Evolutionary conservation across 2,797 vertebrate genomes (phyloP).

Genomic region (Loris lydekkerianus): DNA sequence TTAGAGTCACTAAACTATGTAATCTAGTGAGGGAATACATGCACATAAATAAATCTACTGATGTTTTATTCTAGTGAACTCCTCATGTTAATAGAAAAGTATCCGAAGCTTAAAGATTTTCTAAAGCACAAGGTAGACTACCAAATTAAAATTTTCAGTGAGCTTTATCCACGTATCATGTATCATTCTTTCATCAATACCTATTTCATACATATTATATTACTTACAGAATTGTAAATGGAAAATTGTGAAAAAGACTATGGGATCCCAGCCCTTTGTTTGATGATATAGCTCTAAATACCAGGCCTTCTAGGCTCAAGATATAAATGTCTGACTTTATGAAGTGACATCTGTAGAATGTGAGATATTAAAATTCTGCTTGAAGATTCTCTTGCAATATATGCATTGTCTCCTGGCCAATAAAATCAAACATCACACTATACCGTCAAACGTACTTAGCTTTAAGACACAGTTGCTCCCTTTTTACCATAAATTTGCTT

Average conservation of each 20-base stretch:
- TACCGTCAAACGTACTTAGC: constrained; percentile 74
- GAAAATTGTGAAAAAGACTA: background rate
- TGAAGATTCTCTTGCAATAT: constrained; percentile 75
- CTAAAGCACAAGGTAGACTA: constrained; percentile 1
- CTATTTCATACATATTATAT: background rate
- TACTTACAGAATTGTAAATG: constrained; percentile 1
- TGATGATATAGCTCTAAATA: constrained; percentile 65
- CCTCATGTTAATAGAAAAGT: background rate
- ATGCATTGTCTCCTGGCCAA: constrained; percentile 65
- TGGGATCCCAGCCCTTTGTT: background rate
- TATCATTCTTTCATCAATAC: background rate
- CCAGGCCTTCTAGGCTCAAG: constrained; percentile 64
- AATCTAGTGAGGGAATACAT: background rate
- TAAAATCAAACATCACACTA: constrained; percentile 77
- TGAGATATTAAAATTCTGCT: constrained; percentile 75
- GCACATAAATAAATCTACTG: background rate
- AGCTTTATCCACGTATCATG: constrained; percentile 1
- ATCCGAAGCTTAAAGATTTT: background rate
- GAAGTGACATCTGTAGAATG: constrained; percentile 75
- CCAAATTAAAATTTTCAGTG: background rate
- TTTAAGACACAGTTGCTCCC: constrained; percentile 65
- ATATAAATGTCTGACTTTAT: constrained; percentile 79
- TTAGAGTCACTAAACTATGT: background rate
- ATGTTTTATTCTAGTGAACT: background rate
- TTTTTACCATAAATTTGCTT: constrained; percentile 78